Evolutionary conservation across 2,797 vertebrate genomes (phyloP).

Genomic region (Columba guinea): DNA sequence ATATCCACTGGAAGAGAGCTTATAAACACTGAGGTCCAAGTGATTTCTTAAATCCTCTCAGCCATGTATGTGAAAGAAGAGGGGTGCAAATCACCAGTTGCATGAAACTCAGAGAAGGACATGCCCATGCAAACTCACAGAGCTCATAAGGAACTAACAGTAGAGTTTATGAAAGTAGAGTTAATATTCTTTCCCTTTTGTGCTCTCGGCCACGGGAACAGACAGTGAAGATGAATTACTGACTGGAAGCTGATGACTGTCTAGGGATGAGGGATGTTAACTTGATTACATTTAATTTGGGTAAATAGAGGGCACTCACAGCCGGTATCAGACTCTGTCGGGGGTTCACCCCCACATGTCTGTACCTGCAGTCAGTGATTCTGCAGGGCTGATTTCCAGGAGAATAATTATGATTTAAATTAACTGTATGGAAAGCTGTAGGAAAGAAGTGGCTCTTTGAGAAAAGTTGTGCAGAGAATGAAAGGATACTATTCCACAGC

Average conservation of each 20-base stretch:
- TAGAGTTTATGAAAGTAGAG: background rate
- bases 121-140: background rate
- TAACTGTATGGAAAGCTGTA: background rate
- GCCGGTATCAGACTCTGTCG: rapidly evolving
- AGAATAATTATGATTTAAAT: background rate
- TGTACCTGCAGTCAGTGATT: background rate
- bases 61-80: background rate
- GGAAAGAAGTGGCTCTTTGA: background rate
- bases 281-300: background rate
- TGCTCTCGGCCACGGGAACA: background rate
- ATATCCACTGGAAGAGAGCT: background rate
- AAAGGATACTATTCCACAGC: background rate
- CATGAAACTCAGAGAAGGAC: background rate
- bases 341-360: background rate
- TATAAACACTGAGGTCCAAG: background rate
- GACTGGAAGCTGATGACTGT: background rate
- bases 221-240: background rate
- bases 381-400: background rate
- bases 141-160: background rate
- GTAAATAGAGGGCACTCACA: background rate
- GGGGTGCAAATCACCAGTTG: rapidly evolving
- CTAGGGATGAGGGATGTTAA: background rate
- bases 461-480: background rate
- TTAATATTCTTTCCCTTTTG: background rate
- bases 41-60: background rate